Evolutionary conservation across 2,888 invertebrate genomes (phyloP), one percentile per base, ranked within the genome.

Genomic region (Oscheius onirici): DNA sequence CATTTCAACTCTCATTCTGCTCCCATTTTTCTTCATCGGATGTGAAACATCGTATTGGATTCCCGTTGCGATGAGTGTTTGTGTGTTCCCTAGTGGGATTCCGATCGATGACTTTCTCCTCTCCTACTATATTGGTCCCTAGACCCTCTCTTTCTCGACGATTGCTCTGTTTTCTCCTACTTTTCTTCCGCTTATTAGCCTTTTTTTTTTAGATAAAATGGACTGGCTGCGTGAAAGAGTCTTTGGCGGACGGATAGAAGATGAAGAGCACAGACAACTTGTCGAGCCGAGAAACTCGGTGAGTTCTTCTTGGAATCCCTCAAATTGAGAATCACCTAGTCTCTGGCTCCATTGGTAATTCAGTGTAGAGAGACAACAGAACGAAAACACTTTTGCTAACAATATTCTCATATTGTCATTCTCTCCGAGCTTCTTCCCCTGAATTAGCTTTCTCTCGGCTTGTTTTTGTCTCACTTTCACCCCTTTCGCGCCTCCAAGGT

Each of bases 401-500:
- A 28, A 60, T 43, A 66, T 60, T 61, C 51, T 65, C 28, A 28
- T 44, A 44, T 54, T 57, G 46, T 52, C 43, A 43, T 22, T 61
- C 43, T 67, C 58, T n/a, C n/a, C n/a, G n/a, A n/a, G n/a, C 54
- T 40, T 17, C 40, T 28, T 58, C 24, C 43, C 28, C 34, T 52
- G 26, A 11, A 13, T 54, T 28, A 8, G 5, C 44, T 68, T 40
- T 55, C 22, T 65, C 52, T 65, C 55, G 20, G 44, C 57, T 6
- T 60, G 28, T 71, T 43, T 52, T 69, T 65, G 15, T 69, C 51
- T 69, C 63, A 58, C 72, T 68, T 26, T 63, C 58, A 54, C 63
- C 57, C 51, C 55, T 54, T 70, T 46, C 65, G 63, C 49, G n/a
- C 57, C 58, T 69, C 66, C 52, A 57, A 34, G 69, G 52, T 55